Evolutionary conservation across 1,140 invertebrate genomes (phyloP).

Genomic region (Leucophenga varia): DNA sequence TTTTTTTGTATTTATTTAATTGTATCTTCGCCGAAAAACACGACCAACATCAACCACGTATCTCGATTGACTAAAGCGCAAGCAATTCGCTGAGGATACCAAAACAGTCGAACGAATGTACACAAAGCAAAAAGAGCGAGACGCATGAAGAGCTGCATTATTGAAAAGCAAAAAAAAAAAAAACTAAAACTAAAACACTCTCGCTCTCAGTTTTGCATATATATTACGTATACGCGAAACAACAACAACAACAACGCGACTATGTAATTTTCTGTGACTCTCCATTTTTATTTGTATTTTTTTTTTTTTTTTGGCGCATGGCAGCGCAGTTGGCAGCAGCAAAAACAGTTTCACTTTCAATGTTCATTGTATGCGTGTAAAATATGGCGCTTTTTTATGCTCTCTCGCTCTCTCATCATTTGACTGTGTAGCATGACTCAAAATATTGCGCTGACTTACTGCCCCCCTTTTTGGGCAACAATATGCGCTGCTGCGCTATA

Average conservation of each 20-base stretch:
- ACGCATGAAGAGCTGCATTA: too few relatives aligned
- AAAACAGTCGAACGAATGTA: too few relatives aligned
- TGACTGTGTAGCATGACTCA: constrained; percentile 5
- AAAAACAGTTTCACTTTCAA: constrained; percentile 45
- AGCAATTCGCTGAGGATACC: constrained; percentile 54
- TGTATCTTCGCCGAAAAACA: constrained; percentile 55
- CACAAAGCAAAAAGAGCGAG: not conserved
- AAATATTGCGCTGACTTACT: constrained; percentile 28
- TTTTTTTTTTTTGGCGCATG: too few relatives aligned
- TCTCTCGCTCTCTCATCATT: constrained; percentile 5
- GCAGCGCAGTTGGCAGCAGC: constrained; percentile 7
- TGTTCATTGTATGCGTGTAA: too few relatives aligned
- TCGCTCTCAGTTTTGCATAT: not conserved
- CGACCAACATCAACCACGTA: constrained; percentile 57
- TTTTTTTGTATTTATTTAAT: constrained; percentile 27
- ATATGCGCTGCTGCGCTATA: constrained; percentile 10
- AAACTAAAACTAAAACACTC: not conserved
- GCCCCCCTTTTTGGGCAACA: constrained; percentile 35
- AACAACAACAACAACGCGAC: not conserved
- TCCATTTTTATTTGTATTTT: too few relatives aligned
- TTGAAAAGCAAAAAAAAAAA: not conserved
- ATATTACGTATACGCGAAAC: too few relatives aligned
- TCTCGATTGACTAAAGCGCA: constrained; percentile 57
- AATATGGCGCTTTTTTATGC: too few relatives aligned
- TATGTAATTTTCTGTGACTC: too few relatives aligned